Percentiles rank a stretch among this genome's conserved stretches.
Evolutionary conservation across 2,797 vertebrate species (phyloP).

Genomic region (Nannoperca australis): DNA sequence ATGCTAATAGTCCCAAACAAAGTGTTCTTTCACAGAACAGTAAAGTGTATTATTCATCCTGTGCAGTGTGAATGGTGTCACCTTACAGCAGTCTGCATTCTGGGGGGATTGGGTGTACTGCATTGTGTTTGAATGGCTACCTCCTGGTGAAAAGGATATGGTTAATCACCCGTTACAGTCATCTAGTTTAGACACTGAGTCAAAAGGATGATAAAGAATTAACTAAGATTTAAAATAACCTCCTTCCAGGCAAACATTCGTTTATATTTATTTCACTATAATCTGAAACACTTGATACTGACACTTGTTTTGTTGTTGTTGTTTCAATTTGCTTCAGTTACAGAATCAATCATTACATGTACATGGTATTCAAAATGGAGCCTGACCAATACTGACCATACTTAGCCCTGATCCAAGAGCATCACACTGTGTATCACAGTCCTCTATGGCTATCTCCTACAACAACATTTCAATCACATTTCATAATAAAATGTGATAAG

Average conservation of each 20-base stretch:
- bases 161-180: slow-evolving; percentile 15
- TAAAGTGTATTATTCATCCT: background rate
- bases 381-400: background rate
- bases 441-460: background rate
- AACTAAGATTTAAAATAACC: slow-evolving; percentile 1
- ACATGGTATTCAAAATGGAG: background rate
- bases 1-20: background rate
- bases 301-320: background rate
- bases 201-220: slow-evolving; percentile 1
- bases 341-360: background rate
- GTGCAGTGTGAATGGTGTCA: slow-evolving; percentile 4
- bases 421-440: background rate
- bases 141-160: slow-evolving; percentile 10
- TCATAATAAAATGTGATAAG: slow-evolving; percentile 8
- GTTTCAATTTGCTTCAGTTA: background rate
- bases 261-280: background rate
- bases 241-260: background rate
- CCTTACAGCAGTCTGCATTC: background rate
- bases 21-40: background rate
- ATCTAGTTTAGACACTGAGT: background rate
- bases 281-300: background rate
- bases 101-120: slow-evolving; percentile 11
- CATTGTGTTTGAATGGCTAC: slow-evolving; percentile 8
- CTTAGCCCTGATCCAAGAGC: background rate
- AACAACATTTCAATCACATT: background rate